These are phyloP conservation scores for Macrotis lagotis DNA, from an alignment of 2,113 vertebrate species.

Conservation along the genomic window DNA sequence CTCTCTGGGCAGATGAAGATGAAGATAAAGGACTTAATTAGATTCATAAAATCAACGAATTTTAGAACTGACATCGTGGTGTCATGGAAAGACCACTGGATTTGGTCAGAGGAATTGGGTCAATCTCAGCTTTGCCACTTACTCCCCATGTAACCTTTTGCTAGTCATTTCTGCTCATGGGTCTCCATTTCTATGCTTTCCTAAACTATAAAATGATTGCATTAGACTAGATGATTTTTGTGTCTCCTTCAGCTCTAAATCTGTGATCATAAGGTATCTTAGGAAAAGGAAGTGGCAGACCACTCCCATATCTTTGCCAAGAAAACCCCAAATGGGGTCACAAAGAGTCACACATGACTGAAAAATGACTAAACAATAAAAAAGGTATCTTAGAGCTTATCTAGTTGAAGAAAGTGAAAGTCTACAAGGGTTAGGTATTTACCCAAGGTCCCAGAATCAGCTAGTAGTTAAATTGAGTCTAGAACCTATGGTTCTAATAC, in stretches of 20 bases:
- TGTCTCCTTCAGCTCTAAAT: too few relatives aligned
- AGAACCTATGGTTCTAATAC: too few relatives aligned
- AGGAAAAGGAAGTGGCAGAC: neutral
- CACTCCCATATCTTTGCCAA: neutral
- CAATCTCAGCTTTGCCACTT: neutral
- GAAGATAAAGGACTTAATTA: neutral
- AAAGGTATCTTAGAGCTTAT: neutral
- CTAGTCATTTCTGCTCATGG: neutral
- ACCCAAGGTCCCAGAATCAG: neutral
- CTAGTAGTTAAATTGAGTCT: too few relatives aligned
- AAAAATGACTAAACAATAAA: neutral
- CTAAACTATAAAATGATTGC: neutral
- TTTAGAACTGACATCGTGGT: neutral
- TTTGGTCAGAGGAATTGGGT: neutral
- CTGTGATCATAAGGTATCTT: neutral
- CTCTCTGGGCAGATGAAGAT: neutral
- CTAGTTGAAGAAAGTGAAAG: neutral
- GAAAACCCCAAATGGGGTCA: neutral
- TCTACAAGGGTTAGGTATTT: neutral
- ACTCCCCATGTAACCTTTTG: rapidly evolving
- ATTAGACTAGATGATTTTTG: neutral
- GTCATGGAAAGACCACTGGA: neutral
- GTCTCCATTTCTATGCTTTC: neutral
- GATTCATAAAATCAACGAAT: neutral
- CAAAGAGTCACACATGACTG: neutral